phyloP scores from a whole-genome alignment of 2,888 invertebrate genomes.

The Bellardia bayeri region DNA sequence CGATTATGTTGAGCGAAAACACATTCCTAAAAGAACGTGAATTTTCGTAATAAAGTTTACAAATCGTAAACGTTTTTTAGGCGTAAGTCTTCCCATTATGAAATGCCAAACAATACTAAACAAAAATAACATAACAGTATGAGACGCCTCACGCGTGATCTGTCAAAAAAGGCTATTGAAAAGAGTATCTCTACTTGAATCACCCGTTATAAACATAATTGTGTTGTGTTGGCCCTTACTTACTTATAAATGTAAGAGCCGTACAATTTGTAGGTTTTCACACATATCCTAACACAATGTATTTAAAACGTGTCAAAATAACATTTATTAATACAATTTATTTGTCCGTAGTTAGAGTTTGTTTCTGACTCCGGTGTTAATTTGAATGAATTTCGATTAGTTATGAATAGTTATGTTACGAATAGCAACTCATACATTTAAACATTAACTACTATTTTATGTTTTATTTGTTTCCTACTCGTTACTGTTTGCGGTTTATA shows the following conservation, averaged over 20 bases:
- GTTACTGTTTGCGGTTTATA: background rate
- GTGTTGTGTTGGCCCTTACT: too few relatives aligned
- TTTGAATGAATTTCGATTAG: background rate
- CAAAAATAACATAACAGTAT: too few relatives aligned
- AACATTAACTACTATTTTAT: conserved; percentile 10
- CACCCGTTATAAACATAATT: too few relatives aligned
- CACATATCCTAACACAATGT: background rate
- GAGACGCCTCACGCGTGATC: too few relatives aligned
- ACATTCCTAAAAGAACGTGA: too few relatives aligned
- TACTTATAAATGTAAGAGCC: background rate
- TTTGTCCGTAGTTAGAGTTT: background rate
- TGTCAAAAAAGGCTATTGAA: too few relatives aligned
- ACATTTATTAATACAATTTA: conserved; percentile 41
- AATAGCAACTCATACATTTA: background rate
- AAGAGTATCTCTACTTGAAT: too few relatives aligned
- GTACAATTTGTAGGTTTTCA: background rate
- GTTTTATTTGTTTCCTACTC: background rate
- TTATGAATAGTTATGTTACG: background rate
- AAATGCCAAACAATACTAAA: too few relatives aligned
- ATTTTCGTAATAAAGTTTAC: too few relatives aligned
- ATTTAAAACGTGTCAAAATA: conserved; percentile 37
- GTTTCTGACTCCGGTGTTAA: background rate
- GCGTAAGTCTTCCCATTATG: too few relatives aligned
- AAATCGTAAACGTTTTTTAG: too few relatives aligned
- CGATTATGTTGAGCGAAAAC: too few relatives aligned